phyloP scores from a whole-genome alignment of 2,113 vertebrate genomes.

The Isichthys henryi region DNA sequence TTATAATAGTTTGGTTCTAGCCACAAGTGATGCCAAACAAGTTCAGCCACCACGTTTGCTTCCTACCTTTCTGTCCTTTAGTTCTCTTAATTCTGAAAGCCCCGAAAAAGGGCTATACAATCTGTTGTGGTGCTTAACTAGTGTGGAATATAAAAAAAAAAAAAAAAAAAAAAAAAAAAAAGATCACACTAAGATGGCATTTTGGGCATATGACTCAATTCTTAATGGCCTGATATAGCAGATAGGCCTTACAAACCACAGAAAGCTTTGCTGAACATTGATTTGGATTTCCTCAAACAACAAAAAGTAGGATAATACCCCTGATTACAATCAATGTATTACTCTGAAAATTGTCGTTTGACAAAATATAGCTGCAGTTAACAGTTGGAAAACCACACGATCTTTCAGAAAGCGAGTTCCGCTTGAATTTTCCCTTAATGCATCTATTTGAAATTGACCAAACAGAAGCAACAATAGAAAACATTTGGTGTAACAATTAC shows the following conservation, averaged over 20 bases:
- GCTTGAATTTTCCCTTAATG: neutral
- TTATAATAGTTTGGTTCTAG: neutral
- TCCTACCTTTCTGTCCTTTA: neutral
- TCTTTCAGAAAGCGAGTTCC: neutral
- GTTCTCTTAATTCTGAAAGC: neutral
- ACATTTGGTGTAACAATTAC: slow-evolving; percentile 17
- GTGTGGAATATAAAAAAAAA: neutral
- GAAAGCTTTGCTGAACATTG: neutral
- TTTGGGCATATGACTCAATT: neutral
- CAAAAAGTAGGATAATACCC: neutral
- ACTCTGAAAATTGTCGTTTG: neutral
- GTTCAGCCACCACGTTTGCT: neutral
- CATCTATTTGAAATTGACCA: neutral
- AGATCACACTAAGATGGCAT: neutral
- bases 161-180: neutral
- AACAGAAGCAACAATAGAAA: slow-evolving; percentile 7
- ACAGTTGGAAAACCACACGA: neutral
- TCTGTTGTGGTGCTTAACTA: neutral
- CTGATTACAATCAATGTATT: neutral
- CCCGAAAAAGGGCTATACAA: neutral
- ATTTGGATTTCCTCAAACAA: neutral
- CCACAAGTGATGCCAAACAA: neutral
- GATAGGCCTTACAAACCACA: neutral
- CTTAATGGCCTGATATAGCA: neutral
- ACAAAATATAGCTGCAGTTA: neutral